These are phyloP conservation scores for Celastrina argiolus DNA, from an alignment of 2,888 invertebrate species.

Conservation along the genomic window DNA sequence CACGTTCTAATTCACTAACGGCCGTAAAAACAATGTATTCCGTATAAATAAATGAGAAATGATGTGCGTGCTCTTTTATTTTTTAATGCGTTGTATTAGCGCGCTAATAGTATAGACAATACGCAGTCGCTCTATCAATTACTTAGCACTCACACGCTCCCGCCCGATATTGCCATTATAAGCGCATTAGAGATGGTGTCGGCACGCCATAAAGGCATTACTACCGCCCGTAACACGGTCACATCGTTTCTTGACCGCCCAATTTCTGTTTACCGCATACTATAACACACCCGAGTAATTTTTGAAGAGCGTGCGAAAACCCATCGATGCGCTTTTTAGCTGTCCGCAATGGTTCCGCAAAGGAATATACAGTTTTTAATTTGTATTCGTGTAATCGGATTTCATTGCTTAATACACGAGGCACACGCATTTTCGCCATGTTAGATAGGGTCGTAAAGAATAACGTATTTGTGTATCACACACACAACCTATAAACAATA, in stretches of 20 bases:
- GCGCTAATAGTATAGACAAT: constrained; percentile 56
- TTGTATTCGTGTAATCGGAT: constrained; percentile 38
- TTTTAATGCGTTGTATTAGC: constrained; percentile 45
- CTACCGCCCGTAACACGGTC: constrained; percentile 69
- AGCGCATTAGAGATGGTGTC: constrained; percentile 65
- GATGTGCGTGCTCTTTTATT: constrained; percentile 4
- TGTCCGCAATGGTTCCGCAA: constrained; percentile 47
- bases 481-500: neutral
- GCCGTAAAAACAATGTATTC: neutral
- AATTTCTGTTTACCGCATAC: constrained; percentile 63
- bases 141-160: constrained; percentile 62
- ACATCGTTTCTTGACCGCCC: constrained; percentile 65
- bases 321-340: constrained; percentile 44
- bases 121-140: constrained; percentile 67
- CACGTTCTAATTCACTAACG: neutral
- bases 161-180: constrained; percentile 68
- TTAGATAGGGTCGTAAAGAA: neutral
- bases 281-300: constrained; percentile 48
- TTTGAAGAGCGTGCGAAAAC: constrained; percentile 62
- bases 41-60: constrained; percentile 27
- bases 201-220: constrained; percentile 72
- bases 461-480: neutral
- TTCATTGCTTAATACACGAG: constrained; percentile 27
- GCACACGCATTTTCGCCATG: constrained; percentile 28
- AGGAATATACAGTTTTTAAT: constrained; percentile 44